Evolutionary conservation across 2,797 vertebrate genomes (phyloP).

Genomic region (Typhlichthys eigenmanni): DNA sequence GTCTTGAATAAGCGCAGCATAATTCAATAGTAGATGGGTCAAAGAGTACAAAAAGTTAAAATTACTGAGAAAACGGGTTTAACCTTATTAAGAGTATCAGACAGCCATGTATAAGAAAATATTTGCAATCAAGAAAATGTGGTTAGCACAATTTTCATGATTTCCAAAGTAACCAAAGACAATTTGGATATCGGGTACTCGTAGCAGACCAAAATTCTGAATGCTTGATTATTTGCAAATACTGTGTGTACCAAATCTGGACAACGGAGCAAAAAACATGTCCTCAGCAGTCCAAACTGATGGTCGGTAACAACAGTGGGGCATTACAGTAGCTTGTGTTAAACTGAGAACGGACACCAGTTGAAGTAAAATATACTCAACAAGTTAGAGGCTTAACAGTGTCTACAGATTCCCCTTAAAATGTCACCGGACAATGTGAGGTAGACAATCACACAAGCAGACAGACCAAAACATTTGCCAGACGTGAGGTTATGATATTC

Average conservation of each 20-base stretch:
- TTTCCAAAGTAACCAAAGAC: background rate
- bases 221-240: conserved; percentile 41
- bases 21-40: conserved; percentile 60
- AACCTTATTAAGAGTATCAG: conserved; percentile 13
- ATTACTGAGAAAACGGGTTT: conserved; percentile 32
- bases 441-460: conserved; percentile 77
- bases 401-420: conserved; percentile 50
- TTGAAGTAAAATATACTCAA: conserved; percentile 61
- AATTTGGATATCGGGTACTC: background rate
- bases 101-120: background rate
- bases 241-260: conserved; percentile 22
- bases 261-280: conserved; percentile 24
- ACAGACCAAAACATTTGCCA: conserved; percentile 58
- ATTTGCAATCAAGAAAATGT: background rate
- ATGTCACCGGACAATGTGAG: conserved; percentile 72
- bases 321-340: conserved; percentile 39
- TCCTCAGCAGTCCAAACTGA: conserved; percentile 17
- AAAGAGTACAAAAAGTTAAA: conserved; percentile 27
- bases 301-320: conserved; percentile 39
- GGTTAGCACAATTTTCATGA: background rate
- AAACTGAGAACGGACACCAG: conserved; percentile 49
- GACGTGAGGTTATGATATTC: conserved; percentile 5
- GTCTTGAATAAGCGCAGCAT: conserved; percentile 26
- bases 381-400: conserved; percentile 45
- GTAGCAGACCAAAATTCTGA: conserved; percentile 27